phyloP scores from a whole-genome alignment of 2,888 invertebrate species.

The Caenorhabditis macrosperma region DNA sequence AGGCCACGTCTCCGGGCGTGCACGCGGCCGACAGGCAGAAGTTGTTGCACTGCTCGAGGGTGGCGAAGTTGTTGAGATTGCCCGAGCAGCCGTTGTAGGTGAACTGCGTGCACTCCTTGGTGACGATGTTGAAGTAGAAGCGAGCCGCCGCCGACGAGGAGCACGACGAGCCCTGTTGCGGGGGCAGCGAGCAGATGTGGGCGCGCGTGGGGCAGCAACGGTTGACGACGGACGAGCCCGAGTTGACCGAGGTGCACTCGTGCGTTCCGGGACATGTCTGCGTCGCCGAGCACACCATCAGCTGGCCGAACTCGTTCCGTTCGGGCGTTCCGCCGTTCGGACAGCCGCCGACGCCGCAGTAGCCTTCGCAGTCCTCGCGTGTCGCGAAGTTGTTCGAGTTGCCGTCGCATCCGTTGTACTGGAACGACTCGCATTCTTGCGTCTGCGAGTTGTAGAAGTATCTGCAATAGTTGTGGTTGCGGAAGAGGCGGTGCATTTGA shows the following conservation, averaged over 20 bases:
- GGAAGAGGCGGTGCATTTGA: too few species aligned
- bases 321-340: constrained; percentile 79
- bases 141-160: constrained; percentile 76
- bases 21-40: constrained; percentile 80
- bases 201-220: constrained; percentile 71
- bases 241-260: constrained; percentile 78
- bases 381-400: constrained; percentile 79
- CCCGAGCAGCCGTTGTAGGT: constrained; percentile 78
- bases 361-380: constrained; percentile 76
- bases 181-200: constrained; percentile 79
- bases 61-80: constrained; percentile 78
- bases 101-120: constrained; percentile 77
- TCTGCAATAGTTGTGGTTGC: too few species aligned
- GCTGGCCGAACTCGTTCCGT: constrained; percentile 77
- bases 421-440: constrained; percentile 73
- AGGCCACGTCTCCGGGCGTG: constrained; percentile 76
- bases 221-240: constrained; percentile 75
- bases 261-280: constrained; percentile 76
- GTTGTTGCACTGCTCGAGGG: constrained; percentile 79
- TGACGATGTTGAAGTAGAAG: constrained; percentile 71
- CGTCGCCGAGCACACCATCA: constrained; percentile 76
- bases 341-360: constrained; percentile 71
- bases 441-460: constrained; percentile 78
- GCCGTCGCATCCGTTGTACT: constrained; percentile 79
- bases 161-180: constrained; percentile 78